phyloP scores from a whole-genome alignment of 2,113 vertebrate species.

The Alligator sinensis region DNA sequence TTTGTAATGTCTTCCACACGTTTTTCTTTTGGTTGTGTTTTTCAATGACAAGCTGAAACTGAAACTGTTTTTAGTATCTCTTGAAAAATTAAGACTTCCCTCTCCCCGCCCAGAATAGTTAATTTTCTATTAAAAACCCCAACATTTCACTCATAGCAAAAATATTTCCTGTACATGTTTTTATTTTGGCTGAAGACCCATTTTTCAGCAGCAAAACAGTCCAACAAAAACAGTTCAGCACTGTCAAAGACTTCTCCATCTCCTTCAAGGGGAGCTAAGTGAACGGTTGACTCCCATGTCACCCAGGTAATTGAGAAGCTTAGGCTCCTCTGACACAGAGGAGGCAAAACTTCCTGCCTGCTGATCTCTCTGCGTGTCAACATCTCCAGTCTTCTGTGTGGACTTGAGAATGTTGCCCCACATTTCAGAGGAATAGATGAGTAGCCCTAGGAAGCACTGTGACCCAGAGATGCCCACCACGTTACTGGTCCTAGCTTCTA shows the following conservation, averaged over 20 bases:
- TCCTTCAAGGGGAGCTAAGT: background rate
- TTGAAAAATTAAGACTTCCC: too few relatives aligned
- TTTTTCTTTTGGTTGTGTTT: background rate
- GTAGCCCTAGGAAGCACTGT: background rate
- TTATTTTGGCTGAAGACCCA: background rate
- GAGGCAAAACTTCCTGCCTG: background rate
- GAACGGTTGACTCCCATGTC: background rate
- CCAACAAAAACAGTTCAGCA: background rate
- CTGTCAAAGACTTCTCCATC: too few relatives aligned
- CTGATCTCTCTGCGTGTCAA: background rate
- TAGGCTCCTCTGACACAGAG: background rate
- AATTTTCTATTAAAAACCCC: background rate
- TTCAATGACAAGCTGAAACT: background rate
- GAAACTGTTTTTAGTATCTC: background rate
- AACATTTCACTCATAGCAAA: background rate
- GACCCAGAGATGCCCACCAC: background rate
- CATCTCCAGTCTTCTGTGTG: background rate
- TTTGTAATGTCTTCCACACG: too few relatives aligned
- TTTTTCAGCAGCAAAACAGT: background rate
- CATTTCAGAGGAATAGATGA: background rate
- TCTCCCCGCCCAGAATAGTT: background rate
- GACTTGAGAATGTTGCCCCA: background rate
- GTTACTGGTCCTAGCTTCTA: background rate
- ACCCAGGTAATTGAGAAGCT: background rate
- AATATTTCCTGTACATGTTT: background rate